phyloP scores from a whole-genome alignment of 2,113 vertebrate genomes.

The Butorides virescens region DNA sequence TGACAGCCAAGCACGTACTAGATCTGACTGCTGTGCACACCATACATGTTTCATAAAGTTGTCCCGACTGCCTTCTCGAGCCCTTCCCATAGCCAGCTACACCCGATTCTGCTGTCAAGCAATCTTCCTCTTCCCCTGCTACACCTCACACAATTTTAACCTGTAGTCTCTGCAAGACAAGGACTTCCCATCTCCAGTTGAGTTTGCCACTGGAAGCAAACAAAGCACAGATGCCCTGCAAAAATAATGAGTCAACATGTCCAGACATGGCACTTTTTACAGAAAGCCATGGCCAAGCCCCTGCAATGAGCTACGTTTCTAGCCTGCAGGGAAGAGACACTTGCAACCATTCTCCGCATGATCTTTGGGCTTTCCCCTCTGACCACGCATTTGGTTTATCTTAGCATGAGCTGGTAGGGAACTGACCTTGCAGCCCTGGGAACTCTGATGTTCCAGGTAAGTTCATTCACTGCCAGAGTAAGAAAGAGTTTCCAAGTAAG shows the following conservation, averaged over 20 bases:
- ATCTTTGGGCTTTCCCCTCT: not conserved
- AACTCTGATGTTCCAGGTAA: not conserved
- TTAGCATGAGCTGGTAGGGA: not conserved
- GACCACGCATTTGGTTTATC: not conserved
- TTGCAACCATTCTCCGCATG: not conserved
- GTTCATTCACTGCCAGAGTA: not conserved
- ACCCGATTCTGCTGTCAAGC: not conserved
- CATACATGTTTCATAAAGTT: not conserved
- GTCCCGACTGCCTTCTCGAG: not conserved
- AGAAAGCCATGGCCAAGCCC: not conserved
- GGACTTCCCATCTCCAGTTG: not conserved
- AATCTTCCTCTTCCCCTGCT: not conserved
- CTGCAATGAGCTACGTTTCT: not conserved
- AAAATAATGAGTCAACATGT: not conserved
- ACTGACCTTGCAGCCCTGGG: not conserved
- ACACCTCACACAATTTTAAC: not conserved
- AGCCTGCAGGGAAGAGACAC: not conserved
- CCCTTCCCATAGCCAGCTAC: not conserved
- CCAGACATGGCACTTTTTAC: not conserved
- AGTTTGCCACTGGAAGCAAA: not conserved
- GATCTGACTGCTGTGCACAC: not conserved
- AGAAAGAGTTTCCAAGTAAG: not conserved
- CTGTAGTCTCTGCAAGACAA: not conserved
- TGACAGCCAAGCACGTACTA: not conserved
- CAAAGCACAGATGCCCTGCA: not conserved